A percentile compares a stretch with the other conserved stretches of the same genome.
Evolutionary conservation across 2,797 vertebrate species (phyloP).

Genomic region (Takifugu ocellatus): DNA sequence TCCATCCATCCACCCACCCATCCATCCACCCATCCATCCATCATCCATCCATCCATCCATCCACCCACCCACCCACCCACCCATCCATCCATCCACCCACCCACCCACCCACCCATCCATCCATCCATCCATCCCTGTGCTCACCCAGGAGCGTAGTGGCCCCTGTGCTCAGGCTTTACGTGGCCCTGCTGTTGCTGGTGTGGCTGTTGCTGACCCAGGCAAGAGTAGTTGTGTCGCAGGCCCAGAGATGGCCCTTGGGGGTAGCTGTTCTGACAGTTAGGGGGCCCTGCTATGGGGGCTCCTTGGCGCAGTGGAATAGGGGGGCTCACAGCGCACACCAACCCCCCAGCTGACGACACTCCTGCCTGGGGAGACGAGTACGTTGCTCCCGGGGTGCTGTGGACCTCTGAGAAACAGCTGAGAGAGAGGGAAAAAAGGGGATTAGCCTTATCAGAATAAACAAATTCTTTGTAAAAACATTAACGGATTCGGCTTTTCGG

Average conservation of each 20-base stretch:
- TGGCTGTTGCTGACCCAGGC: constrained; percentile 77
- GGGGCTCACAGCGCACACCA: constrained; percentile 80
- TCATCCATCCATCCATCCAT: too few relatives aligned
- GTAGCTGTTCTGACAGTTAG: constrained; percentile 74
- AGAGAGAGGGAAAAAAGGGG: constrained; percentile 20
- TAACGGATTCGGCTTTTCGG: constrained; percentile 45
- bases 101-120: not conserved
- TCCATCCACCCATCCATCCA: too few relatives aligned
- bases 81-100: not conserved
- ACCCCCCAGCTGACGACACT: constrained; percentile 77
- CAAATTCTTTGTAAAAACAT: constrained; percentile 70
- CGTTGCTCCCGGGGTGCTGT: constrained; percentile 74
- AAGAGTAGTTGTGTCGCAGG: constrained; percentile 84
- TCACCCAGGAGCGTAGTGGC: constrained; percentile 88
- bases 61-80: not conserved
- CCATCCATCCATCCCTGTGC: constrained; percentile 39
- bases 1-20: too few relatives aligned
- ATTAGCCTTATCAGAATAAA: constrained; percentile 68
- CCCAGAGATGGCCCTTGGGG: constrained; percentile 80
- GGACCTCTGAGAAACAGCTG: constrained; percentile 84
- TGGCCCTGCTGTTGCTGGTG: constrained; percentile 73
- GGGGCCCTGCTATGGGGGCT: constrained; percentile 63
- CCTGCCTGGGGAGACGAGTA: constrained; percentile 85
- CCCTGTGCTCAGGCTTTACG: constrained; percentile 91
- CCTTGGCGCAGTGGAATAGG: constrained; percentile 75